phyloP scores from a whole-genome alignment of 2,797 vertebrate species.

The Etheostoma perlongum region DNA sequence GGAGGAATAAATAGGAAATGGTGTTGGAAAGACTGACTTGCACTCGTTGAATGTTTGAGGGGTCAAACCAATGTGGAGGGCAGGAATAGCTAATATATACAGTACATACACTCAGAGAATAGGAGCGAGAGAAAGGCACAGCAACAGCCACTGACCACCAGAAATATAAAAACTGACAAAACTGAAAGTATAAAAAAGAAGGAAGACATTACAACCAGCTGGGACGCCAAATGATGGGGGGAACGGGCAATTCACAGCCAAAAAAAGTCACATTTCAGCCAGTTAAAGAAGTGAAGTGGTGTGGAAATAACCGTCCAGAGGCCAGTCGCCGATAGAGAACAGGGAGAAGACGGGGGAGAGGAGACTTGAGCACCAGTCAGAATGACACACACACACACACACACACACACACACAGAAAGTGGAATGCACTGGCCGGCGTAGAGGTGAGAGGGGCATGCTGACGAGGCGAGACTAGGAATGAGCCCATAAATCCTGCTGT shows the following conservation, averaged over 20 bases:
- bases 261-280: slow-evolving; percentile 50
- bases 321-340: slow-evolving; percentile 27
- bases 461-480: slow-evolving; percentile 79
- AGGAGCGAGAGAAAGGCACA: slow-evolving; percentile 15
- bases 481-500: slow-evolving; percentile 81
- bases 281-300: slow-evolving; percentile 52
- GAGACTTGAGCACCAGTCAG: slow-evolving; percentile 36
- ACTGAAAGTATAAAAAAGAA: slow-evolving; percentile 23
- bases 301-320: slow-evolving; percentile 53
- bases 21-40: slow-evolving; percentile 19
- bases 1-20: slow-evolving; percentile 12
- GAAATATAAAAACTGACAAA: slow-evolving; percentile 16
- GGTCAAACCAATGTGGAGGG: slow-evolving; percentile 18
- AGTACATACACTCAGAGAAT: slow-evolving; percentile 18
- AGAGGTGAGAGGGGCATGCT: slow-evolving; percentile 79
- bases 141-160: slow-evolving; percentile 36
- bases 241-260: slow-evolving; percentile 11
- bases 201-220: slow-evolving; percentile 21
- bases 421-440: slow-evolving; percentile 51
- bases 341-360: neutral
- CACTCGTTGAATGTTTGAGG: slow-evolving; percentile 21
- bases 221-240: slow-evolving; percentile 19
- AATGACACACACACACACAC: slow-evolving; percentile 37
- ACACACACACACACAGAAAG: slow-evolving; percentile 42
- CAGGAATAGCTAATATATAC: neutral